These are phyloP conservation scores for Nephrotoma guestfalica DNA, from an alignment of 2,888 invertebrate genomes.

Conservation along the genomic window DNA sequence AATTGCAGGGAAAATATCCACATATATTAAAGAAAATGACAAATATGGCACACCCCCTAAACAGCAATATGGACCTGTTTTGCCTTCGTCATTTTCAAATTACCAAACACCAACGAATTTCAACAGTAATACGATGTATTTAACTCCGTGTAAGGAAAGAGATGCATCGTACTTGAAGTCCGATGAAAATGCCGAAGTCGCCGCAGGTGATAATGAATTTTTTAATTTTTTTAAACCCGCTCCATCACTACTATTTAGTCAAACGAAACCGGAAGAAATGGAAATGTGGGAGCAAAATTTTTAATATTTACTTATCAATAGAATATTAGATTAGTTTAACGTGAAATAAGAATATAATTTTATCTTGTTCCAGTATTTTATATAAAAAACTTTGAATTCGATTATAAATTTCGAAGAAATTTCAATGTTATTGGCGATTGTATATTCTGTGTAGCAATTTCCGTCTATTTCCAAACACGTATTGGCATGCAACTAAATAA, in stretches of 20 bases:
- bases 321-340: background rate
- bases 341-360: background rate
- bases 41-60: background rate
- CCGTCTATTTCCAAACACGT: background rate
- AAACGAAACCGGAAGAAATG: background rate
- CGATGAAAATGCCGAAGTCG: background rate
- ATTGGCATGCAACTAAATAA: background rate
- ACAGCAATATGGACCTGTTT: background rate
- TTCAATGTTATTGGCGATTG: background rate
- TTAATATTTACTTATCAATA: background rate
- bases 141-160: background rate
- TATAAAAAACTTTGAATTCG: background rate
- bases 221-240: background rate
- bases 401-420: background rate
- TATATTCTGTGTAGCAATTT: background rate
- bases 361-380: background rate
- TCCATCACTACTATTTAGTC: background rate
- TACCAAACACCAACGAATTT: background rate
- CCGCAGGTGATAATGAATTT: background rate
- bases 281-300: background rate
- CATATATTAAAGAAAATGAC: background rate
- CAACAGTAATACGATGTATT: background rate
- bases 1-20: background rate
- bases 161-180: background rate
- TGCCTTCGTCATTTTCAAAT: background rate